A percentile compares a stretch with the other conserved stretches of the same genome.
These are phyloP conservation scores for Sebastes schlegelii DNA, from an alignment of 2,113 vertebrate species.

Conservation along the genomic window DNA sequence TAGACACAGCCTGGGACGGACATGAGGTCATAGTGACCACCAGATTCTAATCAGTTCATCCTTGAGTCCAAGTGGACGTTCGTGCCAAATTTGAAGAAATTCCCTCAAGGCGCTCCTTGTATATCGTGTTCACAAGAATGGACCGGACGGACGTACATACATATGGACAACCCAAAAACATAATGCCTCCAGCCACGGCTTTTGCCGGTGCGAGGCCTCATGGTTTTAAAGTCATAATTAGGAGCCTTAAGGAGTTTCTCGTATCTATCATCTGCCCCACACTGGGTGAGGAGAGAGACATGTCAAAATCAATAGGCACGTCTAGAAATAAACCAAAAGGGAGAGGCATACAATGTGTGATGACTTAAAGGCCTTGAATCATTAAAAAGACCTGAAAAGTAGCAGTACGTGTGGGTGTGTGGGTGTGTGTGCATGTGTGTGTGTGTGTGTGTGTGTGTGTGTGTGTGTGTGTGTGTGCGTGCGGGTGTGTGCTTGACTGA, in stretches of 20 bases:
- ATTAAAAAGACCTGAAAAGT: constrained; percentile 65
- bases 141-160: too few species aligned
- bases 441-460: not conserved
- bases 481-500: constrained; percentile 60
- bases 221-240: constrained; percentile 5
- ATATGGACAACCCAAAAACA: too few species aligned
- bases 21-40: too few species aligned
- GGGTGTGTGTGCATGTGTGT: not conserved
- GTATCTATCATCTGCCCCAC: not conserved
- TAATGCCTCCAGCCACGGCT: too few species aligned
- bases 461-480: constrained; percentile 22
- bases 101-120: too few species aligned
- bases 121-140: too few species aligned
- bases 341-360: constrained; percentile 54
- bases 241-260: not conserved
- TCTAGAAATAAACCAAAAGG: constrained; percentile 30
- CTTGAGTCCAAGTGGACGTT: too few species aligned
- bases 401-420: not conserved
- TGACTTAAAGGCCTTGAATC: constrained; percentile 72
- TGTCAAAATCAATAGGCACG: constrained; percentile 54
- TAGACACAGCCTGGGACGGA: too few species aligned
- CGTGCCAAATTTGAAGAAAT: too few species aligned
- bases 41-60: too few species aligned
- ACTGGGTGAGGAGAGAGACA: constrained; percentile 1
- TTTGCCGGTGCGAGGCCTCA: fast-evolving